Base-by-base conservation (phyloP, 2,113 vertebrate genomes). In the Microcebus tavaratra region DNA sequence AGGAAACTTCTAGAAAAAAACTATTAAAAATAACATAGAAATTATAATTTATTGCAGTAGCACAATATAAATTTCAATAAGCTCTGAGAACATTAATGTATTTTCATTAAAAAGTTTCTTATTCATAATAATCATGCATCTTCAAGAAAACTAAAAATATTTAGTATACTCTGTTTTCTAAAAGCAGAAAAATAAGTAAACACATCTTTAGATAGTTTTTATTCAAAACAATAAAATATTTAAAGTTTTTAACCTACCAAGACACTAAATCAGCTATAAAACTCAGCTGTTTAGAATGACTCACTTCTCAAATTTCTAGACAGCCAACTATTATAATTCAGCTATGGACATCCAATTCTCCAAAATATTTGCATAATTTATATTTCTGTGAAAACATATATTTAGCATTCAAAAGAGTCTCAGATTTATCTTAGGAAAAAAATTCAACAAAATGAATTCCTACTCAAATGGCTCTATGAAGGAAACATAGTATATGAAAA, bases 391-490 rank as follows among this genome's bases (percentile, higher is more conserved):
- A 63, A 65, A 95, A 67, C 36, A 61, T 18, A 72, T 3, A 81
- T 29, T 87, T 91, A 68, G 29, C 73, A 21, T 81, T 92, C 79
- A 94, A 21, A 31, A 88, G 57, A 91, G n/a, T 94, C 70, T 89
- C 14, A 85, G 36, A 67, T 70, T 91, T 94, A 85, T 75, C n/a
- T 91, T 57, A 20, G 68, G 65, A 84, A 63, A 45, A 81, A 67
- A 94, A 87, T 48, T 88, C 50, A 94, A 86, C 67, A 91, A 81
- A 96, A 86, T 31, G 3, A 82, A 48, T 78, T 81, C 53, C 18
- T 72, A 63, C 17, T 92, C 17, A 89, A 91, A 82, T 68, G 76
- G 73, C 45, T 76, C 88, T 89, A 4, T 94, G 59, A 95, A 81
- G 67, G 25, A 88, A 96, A 76, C 70, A 55, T 21, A 91, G 13